A percentile compares a stretch with the other conserved stretches of the same genome.
Conservation (phyloP, 23 tunicate species). For the Phallusia fumigata region DNA sequence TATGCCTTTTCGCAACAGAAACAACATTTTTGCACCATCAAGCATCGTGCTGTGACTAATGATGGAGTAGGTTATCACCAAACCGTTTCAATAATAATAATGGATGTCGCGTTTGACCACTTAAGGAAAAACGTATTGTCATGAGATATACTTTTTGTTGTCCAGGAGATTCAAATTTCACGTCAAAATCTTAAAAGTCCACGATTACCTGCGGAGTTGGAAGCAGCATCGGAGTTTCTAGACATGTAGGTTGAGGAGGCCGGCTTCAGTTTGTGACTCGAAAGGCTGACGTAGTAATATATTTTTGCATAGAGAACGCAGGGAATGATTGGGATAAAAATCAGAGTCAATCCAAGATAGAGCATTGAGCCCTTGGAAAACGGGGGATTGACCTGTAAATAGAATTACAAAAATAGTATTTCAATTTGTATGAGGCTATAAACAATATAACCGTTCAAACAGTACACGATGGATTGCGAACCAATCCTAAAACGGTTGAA, state of each 20-base stretch:
- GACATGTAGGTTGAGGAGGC: neutral
- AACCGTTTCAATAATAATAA: too few species aligned
- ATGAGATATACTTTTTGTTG: too few species aligned
- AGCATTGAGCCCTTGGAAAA: slow-evolving; percentile 79
- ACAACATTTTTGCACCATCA: too few species aligned
- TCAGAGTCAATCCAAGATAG: slow-evolving; percentile 56
- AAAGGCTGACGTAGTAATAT: slow-evolving; percentile 40
- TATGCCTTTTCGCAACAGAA: too few species aligned
- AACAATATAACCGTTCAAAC: neutral
- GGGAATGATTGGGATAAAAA: slow-evolving; percentile 70
- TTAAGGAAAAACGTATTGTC: too few species aligned
- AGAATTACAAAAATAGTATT: neutral
- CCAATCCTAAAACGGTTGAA: neutral
- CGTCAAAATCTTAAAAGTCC: too few species aligned
- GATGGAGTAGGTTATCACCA: too few species aligned
- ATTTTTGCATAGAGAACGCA: slow-evolving; percentile 63
- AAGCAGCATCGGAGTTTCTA: neutral
- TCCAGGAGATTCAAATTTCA: too few species aligned
- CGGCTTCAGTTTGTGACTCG: slow-evolving; percentile 56
- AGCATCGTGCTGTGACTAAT: too few species aligned
- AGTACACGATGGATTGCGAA: neutral
- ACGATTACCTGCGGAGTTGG: neutral
- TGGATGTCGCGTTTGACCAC: too few species aligned
- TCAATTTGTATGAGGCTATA: neutral
- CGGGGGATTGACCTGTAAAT: slow-evolving; percentile 72